Conservation (phyloP, 2,888 invertebrate genomes). For the Agriopis aurantiaria region DNA sequence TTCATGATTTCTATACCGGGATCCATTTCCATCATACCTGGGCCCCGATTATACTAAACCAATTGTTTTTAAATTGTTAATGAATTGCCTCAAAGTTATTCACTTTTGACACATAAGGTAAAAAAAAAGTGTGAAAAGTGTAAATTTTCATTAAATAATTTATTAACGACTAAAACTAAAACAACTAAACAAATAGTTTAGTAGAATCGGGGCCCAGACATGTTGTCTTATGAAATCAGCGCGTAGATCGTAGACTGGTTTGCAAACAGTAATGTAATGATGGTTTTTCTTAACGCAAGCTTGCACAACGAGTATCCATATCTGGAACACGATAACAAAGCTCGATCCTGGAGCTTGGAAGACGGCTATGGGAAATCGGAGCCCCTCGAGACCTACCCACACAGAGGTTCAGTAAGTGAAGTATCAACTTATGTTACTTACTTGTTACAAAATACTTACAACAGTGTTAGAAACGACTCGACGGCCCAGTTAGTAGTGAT, state of each 20-base stretch:
- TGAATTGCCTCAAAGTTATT: no score
- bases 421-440: neutral
- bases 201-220: neutral
- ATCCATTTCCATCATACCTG: no score
- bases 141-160: no score
- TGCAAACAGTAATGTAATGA: neutral
- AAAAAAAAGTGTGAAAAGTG: no score
- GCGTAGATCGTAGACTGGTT: neutral
- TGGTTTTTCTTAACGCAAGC: slow-evolving; percentile 44
- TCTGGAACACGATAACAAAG: slow-evolving; percentile 62
- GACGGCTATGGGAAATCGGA: slow-evolving; percentile 83
- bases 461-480: neutral
- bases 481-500: no score
- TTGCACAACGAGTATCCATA: slow-evolving; percentile 69
- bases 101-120: no score
- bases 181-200: no score
- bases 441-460: neutral
- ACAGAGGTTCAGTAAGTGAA: slow-evolving; percentile 86
- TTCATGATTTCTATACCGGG: no score
- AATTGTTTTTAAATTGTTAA: no score
- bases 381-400: slow-evolving; percentile 88
- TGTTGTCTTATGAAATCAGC: no score
- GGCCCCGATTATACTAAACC: no score
- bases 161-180: no score
- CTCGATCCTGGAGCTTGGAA: slow-evolving; percentile 88